These are phyloP conservation scores for Hemicordylus capensis DNA, from an alignment of 2,113 vertebrate species.

Conservation along the genomic window DNA sequence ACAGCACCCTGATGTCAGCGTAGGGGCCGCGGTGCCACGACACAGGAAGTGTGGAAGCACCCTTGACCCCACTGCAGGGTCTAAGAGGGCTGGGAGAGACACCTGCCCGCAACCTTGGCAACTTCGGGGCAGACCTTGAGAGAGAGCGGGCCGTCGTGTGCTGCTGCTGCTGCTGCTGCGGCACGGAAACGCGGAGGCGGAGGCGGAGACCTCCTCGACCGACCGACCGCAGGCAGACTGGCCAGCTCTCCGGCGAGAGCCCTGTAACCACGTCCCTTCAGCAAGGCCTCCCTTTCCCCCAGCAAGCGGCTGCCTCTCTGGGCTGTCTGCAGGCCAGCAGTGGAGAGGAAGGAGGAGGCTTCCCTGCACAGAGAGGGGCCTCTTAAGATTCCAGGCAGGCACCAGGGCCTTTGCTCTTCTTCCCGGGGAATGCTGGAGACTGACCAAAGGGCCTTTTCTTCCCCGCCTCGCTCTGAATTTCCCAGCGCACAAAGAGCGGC, in stretches of 20 bases:
- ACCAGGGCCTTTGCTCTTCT: background rate
- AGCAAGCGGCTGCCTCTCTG: too few relatives aligned
- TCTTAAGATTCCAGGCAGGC: slow-evolving; percentile 66
- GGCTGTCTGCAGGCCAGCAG: background rate
- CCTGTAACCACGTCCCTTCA: background rate
- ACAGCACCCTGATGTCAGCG: too few relatives aligned
- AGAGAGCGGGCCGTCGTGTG: too few relatives aligned
- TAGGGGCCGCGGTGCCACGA: too few relatives aligned
- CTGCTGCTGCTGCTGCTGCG: too few relatives aligned
- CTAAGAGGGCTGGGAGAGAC: too few relatives aligned
- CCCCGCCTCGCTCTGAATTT: slow-evolving; percentile 35
- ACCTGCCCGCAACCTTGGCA: too few relatives aligned
- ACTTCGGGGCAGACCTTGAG: too few relatives aligned
- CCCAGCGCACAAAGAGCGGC: background rate
- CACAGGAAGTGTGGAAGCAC: too few relatives aligned
- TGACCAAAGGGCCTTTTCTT: slow-evolving; percentile 48
- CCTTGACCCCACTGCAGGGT: too few relatives aligned
- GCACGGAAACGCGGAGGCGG: too few relatives aligned
- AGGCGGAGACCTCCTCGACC: too few relatives aligned
- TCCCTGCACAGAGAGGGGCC: background rate
- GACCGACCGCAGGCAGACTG: background rate
- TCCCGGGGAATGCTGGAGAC: slow-evolving; percentile 38
- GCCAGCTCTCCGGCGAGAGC: background rate
- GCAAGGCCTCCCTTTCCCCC: background rate
- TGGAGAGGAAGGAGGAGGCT: background rate